Evolutionary conservation across 2,888 invertebrate species (phyloP).

Genomic region (Abrostola triplasia): DNA sequence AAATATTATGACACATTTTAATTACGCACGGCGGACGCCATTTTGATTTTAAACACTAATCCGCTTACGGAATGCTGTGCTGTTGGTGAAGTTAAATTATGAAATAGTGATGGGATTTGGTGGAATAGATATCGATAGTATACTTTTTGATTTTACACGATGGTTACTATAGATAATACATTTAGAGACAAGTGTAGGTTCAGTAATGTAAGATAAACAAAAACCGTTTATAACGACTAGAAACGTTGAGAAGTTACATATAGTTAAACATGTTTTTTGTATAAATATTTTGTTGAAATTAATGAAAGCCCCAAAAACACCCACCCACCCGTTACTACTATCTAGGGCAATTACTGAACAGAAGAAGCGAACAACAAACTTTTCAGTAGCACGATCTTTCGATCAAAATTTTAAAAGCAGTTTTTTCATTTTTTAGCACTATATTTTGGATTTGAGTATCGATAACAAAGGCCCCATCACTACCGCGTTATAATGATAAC

Average conservation of each 20-base stretch:
- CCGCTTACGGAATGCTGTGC: conserved; percentile 75
- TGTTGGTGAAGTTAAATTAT: conserved; percentile 73
- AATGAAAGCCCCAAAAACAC: too few species aligned
- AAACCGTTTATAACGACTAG: too few species aligned
- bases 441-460: conserved; percentile 16
- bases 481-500: conserved; percentile 67
- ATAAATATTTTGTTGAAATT: too few species aligned
- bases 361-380: too few species aligned
- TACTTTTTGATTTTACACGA: conserved; percentile 1
- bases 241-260: too few species aligned
- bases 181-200: too few species aligned
- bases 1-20: conserved; percentile 84
- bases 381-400: too few species aligned
- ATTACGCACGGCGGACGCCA: conserved; percentile 74
- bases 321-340: too few species aligned
- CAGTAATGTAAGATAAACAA: too few species aligned
- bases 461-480: conserved; percentile 51
- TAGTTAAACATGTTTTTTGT: too few species aligned
- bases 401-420: background rate
- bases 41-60: conserved; percentile 84
- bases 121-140: conserved; percentile 23
- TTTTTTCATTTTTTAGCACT: background rate
- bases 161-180: too few species aligned
- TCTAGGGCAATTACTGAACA: too few species aligned
- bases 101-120: conserved; percentile 65